Evolutionary conservation across 2,797 vertebrate genomes (phyloP).

Genomic region (Diplodus puntazzo): DNA sequence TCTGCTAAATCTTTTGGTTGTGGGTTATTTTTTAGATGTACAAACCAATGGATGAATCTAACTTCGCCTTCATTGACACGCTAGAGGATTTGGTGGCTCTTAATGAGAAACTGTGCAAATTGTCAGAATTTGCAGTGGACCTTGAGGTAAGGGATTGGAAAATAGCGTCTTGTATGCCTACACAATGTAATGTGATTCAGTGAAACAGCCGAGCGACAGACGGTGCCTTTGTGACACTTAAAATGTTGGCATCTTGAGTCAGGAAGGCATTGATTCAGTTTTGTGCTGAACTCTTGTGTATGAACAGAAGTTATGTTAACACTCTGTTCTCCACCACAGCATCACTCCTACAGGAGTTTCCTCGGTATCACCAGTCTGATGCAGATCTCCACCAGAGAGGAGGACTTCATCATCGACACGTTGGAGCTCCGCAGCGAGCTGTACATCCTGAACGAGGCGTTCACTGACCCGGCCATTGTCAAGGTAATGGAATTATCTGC

Average conservation of each 20-base stretch:
- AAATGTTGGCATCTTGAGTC: not conserved
- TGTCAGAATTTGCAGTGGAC: constrained; percentile 94
- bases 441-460: constrained; percentile 94
- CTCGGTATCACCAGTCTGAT: constrained; percentile 95
- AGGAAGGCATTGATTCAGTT: fast-evolving
- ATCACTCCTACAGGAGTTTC: constrained; percentile 97
- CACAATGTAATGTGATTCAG: not conserved
- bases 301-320: not conserved
- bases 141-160: constrained; percentile 88
- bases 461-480: constrained; percentile 92
- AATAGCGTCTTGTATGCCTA: not conserved
- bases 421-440: constrained; percentile 93
- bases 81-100: constrained; percentile 92
- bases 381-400: constrained; percentile 95
- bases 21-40: constrained; percentile 84
- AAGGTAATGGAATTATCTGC: constrained; percentile 85
- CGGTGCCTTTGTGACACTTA: not conserved
- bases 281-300: not conserved
- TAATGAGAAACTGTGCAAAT: constrained; percentile 91
- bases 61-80: constrained; percentile 88
- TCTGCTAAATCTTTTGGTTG: not conserved
- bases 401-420: constrained; percentile 94
- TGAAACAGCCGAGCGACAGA: not conserved
- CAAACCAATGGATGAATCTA: constrained; percentile 86
- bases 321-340: constrained; percentile 79